Base-by-base conservation (phyloP, 2,113 vertebrate genomes). In the Calonectris borealis region DNA sequence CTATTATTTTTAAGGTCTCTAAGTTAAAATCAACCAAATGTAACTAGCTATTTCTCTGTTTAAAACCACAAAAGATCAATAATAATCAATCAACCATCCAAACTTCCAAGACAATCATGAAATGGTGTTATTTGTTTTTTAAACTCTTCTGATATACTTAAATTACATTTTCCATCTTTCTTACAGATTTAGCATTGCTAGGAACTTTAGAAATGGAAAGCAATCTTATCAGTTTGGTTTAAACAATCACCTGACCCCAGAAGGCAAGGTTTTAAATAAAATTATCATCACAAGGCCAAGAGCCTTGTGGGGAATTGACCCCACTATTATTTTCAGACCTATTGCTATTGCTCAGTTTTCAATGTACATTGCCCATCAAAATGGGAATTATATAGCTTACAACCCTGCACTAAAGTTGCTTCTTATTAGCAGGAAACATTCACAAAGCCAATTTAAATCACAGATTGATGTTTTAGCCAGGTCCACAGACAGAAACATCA, bases 321-420 rank as follows among this genome's bases (percentile, higher is more conserved):
- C 32, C 1, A 25, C 11, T 34, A 9, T 31, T 57, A 79, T 62
- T 83, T 91, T 49, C 62, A 88, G 38, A 80, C n/a, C 19, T n/a
- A 38, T 1, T 73, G 51, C 71, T 81, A 16, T 8, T 58, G 42
- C 58, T 65, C 66, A 48, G 49, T 29, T 73, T 73, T 25, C 64
- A 46, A 1, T 1, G 6, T 6, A n/a, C 17, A 13, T 2, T 3
- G 1, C 13, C 22, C 60, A 77, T 8, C 85, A 71, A 54, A 93
- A 58, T 0, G 3, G 44, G 21, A 83, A 19, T 29, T 24, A n/a
- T 0, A 14, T 6, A 51, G n/a, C 27, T 52, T 66, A 54, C 26
- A 91, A 17, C 7, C 13, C 55, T 27, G 38, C 42, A 66, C 27
- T 68, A 11, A 86, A 54, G 49, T 10, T 46, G 46, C 16, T 90